Percentiles rank a stretch among this genome's conserved stretches.
These are phyloP conservation scores for Invenusta paracnida DNA, from an alignment of 2,888 invertebrate species.

Conservation along the genomic window DNA sequence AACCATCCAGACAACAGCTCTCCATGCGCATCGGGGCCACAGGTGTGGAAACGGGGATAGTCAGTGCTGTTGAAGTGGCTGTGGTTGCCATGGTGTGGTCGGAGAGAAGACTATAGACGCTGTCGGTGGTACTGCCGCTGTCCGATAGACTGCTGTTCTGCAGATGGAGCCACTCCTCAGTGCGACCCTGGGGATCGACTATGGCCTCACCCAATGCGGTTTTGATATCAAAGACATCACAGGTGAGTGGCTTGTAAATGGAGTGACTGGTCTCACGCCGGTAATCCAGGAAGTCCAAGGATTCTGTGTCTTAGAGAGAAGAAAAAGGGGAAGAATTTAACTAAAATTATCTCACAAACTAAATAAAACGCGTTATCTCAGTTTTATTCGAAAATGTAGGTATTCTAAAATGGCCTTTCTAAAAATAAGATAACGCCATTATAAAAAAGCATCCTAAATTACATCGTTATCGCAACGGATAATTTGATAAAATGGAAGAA, in stretches of 20 bases:
- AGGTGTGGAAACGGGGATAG: background rate
- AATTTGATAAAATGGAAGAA: no score
- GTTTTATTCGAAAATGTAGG: no score
- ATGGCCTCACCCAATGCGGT: background rate
- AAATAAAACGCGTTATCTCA: no score
- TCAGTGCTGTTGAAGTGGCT: background rate
- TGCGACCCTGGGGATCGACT: background rate
- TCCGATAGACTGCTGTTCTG: background rate
- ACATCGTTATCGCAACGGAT: no score
- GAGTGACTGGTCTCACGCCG: no score
- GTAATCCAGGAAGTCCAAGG: background rate
- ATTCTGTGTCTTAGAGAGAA: no score
- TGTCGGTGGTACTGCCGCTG: conserved; percentile 6
- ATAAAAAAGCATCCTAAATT: no score
- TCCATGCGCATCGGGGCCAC: background rate
- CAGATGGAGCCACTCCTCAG: background rate
- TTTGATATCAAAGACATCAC: background rate
- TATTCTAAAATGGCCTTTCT: no score
- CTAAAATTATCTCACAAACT: no score
- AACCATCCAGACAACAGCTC: background rate
- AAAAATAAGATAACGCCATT: no score
- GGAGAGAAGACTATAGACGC: background rate
- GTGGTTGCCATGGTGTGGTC: background rate
- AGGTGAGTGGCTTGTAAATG: background rate
- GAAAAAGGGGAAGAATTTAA: no score